A percentile compares a stretch with the other conserved stretches of the same genome.
These are phyloP conservation scores for Scaptomyza flava DNA, from an alignment of 2,888 invertebrate genomes.

Conservation along the genomic window DNA sequence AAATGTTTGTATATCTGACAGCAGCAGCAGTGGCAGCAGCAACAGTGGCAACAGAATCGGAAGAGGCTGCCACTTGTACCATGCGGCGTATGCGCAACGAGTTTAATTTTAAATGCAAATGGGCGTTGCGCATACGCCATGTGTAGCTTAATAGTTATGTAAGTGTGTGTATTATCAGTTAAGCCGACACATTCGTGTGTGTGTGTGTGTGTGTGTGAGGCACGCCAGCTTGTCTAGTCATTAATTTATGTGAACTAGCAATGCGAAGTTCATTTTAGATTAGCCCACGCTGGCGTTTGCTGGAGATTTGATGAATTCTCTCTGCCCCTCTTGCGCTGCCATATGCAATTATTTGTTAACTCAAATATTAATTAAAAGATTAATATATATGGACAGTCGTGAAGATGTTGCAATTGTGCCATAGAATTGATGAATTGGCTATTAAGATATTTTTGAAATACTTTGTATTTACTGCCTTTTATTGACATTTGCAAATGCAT, in stretches of 20 bases:
- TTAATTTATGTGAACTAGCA: conserved; percentile 81
- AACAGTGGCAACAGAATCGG: conserved; percentile 52
- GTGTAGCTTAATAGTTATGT: conserved; percentile 11
- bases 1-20: conserved; percentile 37
- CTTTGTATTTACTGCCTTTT: conserved; percentile 12
- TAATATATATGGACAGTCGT: conserved; percentile 49
- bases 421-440: conserved; percentile 54
- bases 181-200: conserved; percentile 27
- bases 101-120: conserved; percentile 73
- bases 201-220: conserved; percentile 23
- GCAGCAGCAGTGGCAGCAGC: conserved; percentile 18
- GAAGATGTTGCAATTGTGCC: conserved; percentile 64
- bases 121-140: conserved; percentile 82
- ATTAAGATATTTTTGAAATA: conserved; percentile 32
- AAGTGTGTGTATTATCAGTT: conserved; percentile 10
- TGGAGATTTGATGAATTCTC: neutral
- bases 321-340: conserved; percentile 31
- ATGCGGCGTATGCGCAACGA: conserved; percentile 81
- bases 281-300: conserved; percentile 58
- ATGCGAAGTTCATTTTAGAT: conserved; percentile 76
- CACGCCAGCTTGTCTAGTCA: conserved; percentile 57
- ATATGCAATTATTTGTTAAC: conserved; percentile 66
- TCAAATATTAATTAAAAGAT: conserved; percentile 80
- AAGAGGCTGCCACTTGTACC: conserved; percentile 53
- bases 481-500: conserved; percentile 64